phyloP scores from a whole-genome alignment of 1,140 invertebrate species.

The Ylistrum balloti region DNA sequence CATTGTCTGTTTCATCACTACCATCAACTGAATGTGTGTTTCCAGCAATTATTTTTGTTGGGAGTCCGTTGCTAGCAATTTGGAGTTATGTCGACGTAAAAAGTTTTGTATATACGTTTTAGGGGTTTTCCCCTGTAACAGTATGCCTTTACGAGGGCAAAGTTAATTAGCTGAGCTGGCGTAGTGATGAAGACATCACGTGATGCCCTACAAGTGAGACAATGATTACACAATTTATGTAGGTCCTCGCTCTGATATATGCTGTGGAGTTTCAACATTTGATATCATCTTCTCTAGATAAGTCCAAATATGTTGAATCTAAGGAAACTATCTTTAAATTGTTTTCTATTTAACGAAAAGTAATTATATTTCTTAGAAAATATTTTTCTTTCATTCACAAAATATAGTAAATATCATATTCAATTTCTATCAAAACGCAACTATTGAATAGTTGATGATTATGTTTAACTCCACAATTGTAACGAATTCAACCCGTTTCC shows the following conservation, averaged over 20 bases:
- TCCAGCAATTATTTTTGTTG: background rate
- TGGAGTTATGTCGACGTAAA: background rate
- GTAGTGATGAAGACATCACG: background rate
- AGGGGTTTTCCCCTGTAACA: background rate
- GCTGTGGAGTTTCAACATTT: too few species aligned
- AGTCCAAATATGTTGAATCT: too few species aligned
- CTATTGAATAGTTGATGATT: too few species aligned
- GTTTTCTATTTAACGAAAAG: too few species aligned
- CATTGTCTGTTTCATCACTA: background rate
- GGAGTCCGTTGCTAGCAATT: background rate
- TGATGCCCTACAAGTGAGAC: background rate
- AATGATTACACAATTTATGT: background rate
- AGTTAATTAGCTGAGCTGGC: background rate
- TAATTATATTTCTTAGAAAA: too few species aligned
- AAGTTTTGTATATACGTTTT: constrained; percentile 22
- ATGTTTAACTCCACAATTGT: too few species aligned
- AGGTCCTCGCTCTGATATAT: background rate
- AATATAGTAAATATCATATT: too few species aligned
- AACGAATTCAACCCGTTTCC: too few species aligned
- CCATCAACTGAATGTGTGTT: background rate
- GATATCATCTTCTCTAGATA: too few species aligned
- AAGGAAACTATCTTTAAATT: too few species aligned
- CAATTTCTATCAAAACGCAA: too few species aligned
- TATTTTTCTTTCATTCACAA: too few species aligned
- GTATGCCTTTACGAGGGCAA: background rate